Evolutionary conservation across 2,888 invertebrate species (phyloP), one percentile per base, ranked within the genome.

Genomic region (Bursaphelenchus okinawaensis): DNA sequence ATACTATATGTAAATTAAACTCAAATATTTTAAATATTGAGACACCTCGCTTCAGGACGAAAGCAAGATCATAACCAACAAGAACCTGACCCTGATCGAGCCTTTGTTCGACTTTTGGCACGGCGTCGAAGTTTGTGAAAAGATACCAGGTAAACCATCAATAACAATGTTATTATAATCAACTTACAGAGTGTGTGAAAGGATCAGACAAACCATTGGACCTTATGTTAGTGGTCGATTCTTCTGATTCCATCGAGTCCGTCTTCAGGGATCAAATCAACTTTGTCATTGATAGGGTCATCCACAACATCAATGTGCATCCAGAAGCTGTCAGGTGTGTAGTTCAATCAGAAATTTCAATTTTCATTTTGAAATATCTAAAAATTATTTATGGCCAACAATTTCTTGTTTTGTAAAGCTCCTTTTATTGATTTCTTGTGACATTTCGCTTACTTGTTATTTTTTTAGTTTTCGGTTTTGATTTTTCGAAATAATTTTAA

Each of bases 201-300:
- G 80, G 81, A 55, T 75, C 75, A 1, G 80, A 79, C 68, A 76
- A 78, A 62, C 81, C 81, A 8, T 63, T 81, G 52, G 80, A 81
- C 59, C 65, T 81, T 58, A 68, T 74, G 51, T 69, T 81, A 20
- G 68, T 81, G 20, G 68, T 81, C 51, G 81, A 81, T 62, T 76
- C 79, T 23, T 79, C 79, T 0, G 78, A 79, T 54, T 80, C 80
- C 4, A 67, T 81, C 24, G 77, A 78, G 52, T 68, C 71, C 54
- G 73, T 77, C 12, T 81, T 81, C 68, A 69, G 70, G 26, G 73
- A 79, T 28, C 78, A 77, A 67, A 71, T 78, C 23, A 67, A 74
- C 29, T 80, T 79, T 63, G 71, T 73, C 6, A 68, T 73, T 20
- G 74, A 78, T 19, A 68, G 80, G 16, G 68, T 79, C n/a, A 61